Evolutionary conservation across 2,888 invertebrate species (phyloP), one percentile per base, ranked within the genome.

Genomic region (Stictocephala bisonia): DNA sequence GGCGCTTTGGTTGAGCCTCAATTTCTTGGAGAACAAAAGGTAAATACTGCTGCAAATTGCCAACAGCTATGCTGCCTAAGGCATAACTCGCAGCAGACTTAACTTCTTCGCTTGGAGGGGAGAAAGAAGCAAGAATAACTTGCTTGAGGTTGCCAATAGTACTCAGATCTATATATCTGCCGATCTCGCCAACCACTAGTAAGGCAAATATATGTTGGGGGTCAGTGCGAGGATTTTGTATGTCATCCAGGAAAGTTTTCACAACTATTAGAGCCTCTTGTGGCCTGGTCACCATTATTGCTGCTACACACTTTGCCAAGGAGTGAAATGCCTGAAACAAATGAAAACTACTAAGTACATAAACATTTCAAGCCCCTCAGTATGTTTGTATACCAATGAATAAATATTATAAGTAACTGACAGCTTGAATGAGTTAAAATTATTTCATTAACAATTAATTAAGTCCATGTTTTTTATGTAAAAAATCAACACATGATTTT

Each of bases 71-170:
- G 70, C 96, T 96, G 18, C 99, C 98, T 56, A 99, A 87, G 0
- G 99, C 95, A 85, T 98, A 97, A 78, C 98, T 97, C 13, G 99
- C 99, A 0, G 98, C 98, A 0, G 96, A 95, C 85, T 99, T 99
- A 1, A 99, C 94, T 84, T 99, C 98, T 84, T 99, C 99, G 0
- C 96, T 96, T 11, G 91, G 90, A 3, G 95, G 94, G 0, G 93
- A 90, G 84, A 99, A 99, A 18, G 97, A 95, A 77, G 91, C 90
- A 74, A 98, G 86, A 66, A 95, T 90, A 11, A 92, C 91, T 81
- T 91, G 90, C 78, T 94, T 92, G 74, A 96, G 20, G 82, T 72
- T 76, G 20, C 73, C 60, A 11, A 76, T 75, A 83, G 75, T 51
- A 81, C 93, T 94, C 74, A 96, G 85, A 84, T 96, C 94, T 80